Evolutionary conservation across 2,113 vertebrate species (phyloP).

Genomic region (Pelecanus crispus): DNA sequence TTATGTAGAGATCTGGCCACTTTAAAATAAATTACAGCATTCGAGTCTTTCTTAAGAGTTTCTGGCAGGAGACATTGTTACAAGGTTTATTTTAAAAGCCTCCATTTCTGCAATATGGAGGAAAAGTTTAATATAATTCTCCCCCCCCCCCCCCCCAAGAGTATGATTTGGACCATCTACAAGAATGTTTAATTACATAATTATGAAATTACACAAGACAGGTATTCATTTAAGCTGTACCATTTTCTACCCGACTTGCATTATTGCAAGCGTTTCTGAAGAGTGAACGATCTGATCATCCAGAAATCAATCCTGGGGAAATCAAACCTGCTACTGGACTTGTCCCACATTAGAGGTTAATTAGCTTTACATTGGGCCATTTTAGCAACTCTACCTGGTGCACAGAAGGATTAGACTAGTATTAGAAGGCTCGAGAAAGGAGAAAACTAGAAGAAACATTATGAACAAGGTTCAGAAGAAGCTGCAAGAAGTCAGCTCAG

Average conservation of each 20-base stretch:
- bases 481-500: not conserved
- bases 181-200: not conserved
- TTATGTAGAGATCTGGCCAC: not conserved
- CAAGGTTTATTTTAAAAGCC: not conserved
- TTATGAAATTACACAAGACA: not conserved
- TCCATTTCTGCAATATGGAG: not conserved
- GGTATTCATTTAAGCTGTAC: not conserved
- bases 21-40: not conserved
- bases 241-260: not conserved
- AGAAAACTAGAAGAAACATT: not conserved
- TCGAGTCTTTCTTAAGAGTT: not conserved
- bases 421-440: not conserved
- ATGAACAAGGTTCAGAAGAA: not conserved
- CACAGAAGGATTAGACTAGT: not conserved
- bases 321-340: not conserved
- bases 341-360: not conserved
- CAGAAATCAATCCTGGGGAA: not conserved
- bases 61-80: not conserved
- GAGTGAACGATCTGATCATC: accelerated
- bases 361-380: not conserved
- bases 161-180: not conserved
- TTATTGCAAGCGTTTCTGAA: not conserved
- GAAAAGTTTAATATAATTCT: not conserved
- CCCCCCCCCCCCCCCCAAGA: not conserved
- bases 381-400: not conserved